Conservation (phyloP, 2,888 invertebrate species). For the Baronia brevicornis region DNA sequence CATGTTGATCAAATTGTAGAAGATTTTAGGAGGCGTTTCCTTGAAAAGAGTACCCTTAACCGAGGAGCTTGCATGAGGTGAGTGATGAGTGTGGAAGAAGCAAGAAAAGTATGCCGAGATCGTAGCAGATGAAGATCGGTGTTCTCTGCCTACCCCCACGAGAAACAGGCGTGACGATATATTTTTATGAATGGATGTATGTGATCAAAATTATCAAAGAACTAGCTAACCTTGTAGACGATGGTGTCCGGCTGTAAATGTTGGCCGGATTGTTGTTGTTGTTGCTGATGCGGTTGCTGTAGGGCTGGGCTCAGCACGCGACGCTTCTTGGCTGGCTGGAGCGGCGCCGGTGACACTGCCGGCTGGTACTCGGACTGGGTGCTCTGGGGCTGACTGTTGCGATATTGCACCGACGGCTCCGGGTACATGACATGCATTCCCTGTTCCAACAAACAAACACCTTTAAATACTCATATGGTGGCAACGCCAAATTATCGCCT, state of each 20-base stretch:
- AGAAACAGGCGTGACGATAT: no score
- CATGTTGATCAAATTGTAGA: no score
- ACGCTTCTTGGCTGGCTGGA: constrained; percentile 60
- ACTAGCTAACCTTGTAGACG: constrained; percentile 52
- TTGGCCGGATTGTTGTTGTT: constrained; percentile 24
- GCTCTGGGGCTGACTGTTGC: constrained; percentile 62
- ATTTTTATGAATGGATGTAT: no score
- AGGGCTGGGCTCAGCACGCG: constrained; percentile 53
- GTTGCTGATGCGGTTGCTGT: constrained; percentile 13
- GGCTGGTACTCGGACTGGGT: constrained; percentile 49
- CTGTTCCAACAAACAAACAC: constrained; percentile 44
- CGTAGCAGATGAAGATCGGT: no score
- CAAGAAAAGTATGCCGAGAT: no score
- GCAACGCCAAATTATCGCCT: neutral
- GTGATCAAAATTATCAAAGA: no score
- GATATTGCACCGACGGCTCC: constrained; percentile 65
- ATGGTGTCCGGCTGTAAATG: constrained; percentile 43
- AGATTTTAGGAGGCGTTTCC: no score
- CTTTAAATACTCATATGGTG: neutral
- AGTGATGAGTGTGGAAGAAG: no score
- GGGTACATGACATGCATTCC: constrained; percentile 93
- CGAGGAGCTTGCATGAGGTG: no score
- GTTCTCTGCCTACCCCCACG: no score
- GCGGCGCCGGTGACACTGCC: constrained; percentile 58
- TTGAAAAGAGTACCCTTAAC: no score